Conservation (phyloP, 2,113 vertebrate species). For the Dasyornis broadbenti region DNA sequence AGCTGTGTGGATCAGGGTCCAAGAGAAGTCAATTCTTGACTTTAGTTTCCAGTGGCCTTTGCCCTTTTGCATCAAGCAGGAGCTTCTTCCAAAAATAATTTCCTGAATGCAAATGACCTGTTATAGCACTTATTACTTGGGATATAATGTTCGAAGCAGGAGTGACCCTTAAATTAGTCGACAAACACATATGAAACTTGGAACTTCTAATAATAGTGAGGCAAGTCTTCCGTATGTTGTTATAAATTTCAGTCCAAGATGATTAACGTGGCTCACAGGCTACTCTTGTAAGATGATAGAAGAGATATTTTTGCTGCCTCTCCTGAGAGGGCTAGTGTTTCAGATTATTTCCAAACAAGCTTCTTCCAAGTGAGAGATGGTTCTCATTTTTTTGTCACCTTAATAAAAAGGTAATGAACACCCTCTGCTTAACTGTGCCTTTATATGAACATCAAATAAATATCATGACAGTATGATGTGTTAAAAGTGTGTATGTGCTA, state of each 20-base stretch:
- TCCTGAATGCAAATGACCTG: slow-evolving; percentile 21
- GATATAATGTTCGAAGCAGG: not conserved
- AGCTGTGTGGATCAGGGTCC: not conserved
- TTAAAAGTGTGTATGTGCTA: not conserved
- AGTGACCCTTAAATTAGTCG: not conserved
- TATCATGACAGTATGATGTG: not conserved
- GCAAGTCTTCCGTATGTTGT: slow-evolving; percentile 24
- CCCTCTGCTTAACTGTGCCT: not conserved
- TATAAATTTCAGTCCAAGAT: slow-evolving; percentile 30
- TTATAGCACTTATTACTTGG: not conserved
- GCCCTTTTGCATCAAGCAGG: slow-evolving; percentile 1
- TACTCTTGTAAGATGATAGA: slow-evolving; percentile 33
- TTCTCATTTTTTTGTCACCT: slow-evolving; percentile 23
- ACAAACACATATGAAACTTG: slow-evolving; percentile 9
- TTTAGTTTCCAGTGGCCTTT: not conserved
- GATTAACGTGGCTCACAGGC: slow-evolving; percentile 32
- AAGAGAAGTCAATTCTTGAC: not conserved
- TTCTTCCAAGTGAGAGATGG: not conserved
- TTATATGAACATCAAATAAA: not conserved
- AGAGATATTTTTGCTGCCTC: slow-evolving; percentile 18
- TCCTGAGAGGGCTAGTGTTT: not conserved
- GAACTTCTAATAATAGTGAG: slow-evolving; percentile 47
- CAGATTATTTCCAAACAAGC: slow-evolving; percentile 24
- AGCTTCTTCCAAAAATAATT: slow-evolving; percentile 39
- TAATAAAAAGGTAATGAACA: not conserved